phyloP scores from a whole-genome alignment of 2,113 vertebrate genomes.

The Oreochromis niloticus region DNA sequence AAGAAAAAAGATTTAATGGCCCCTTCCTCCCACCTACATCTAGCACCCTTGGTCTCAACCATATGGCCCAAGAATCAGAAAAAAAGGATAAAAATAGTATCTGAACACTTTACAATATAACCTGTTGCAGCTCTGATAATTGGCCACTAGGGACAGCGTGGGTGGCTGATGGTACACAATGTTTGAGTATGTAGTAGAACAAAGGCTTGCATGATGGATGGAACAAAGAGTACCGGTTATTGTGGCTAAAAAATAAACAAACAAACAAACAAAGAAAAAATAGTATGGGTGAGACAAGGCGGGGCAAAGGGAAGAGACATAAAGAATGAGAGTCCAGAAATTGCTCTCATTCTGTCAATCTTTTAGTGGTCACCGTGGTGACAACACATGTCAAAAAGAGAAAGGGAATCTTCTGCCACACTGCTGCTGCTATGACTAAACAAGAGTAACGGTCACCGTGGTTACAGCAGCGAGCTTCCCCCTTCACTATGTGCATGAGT shows the following conservation, averaged over 20 bases:
- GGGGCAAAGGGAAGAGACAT: background rate
- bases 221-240: conserved; percentile 34
- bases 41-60: background rate
- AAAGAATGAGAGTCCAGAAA: background rate
- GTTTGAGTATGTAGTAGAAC: background rate
- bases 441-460: conserved; percentile 25
- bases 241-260: background rate
- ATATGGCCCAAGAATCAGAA: background rate
- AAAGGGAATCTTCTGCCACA: background rate
- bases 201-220: conserved; percentile 21
- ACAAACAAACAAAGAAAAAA: background rate
- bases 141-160: conserved; percentile 29
- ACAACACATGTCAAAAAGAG: conserved; percentile 5
- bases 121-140: background rate
- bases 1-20: background rate
- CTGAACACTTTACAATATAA: background rate
- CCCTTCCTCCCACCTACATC: background rate
- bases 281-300: background rate
- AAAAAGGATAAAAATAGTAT: background rate
- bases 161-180: background rate
- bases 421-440: conserved; percentile 28
- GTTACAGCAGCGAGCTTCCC: background rate
- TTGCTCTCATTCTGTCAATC: background rate
- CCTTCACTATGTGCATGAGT: background rate
- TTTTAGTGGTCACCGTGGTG: conserved; percentile 11